These are phyloP conservation scores for Paedocypris micromegethes DNA, from an alignment of 2,797 vertebrate species.

Conservation along the genomic window DNA sequence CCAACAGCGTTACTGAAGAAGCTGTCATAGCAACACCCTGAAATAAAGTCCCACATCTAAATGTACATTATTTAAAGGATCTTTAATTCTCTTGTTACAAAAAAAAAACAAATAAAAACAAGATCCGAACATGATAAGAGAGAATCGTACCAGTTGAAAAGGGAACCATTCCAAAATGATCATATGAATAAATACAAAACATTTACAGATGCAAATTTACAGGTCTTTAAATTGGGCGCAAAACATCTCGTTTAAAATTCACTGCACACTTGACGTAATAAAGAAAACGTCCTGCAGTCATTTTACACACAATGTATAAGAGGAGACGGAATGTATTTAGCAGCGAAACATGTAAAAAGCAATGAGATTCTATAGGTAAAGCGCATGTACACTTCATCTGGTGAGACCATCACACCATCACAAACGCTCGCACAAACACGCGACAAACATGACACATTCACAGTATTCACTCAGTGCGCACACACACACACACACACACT, in stretches of 20 bases:
- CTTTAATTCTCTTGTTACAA: conserved; percentile 1
- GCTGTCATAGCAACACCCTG: conserved; percentile 28
- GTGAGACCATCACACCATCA: conserved; percentile 14
- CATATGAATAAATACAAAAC: conserved; percentile 67
- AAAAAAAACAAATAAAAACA: conserved; percentile 16
- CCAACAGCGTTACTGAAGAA: conserved; percentile 50
- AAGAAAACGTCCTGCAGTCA: conserved; percentile 13
- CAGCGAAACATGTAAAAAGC: conserved; percentile 42
- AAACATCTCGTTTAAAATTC: conserved; percentile 12
- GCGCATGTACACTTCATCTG: conserved; percentile 21
- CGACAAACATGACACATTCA: conserved; percentile 35
- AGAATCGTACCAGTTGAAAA: conserved; percentile 24
- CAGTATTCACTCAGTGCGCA: conserved; percentile 14
- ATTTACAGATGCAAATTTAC: conserved; percentile 48
- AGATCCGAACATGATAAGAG: too few relatives aligned
- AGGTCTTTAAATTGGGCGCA: conserved; percentile 34
- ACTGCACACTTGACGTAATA: not conserved
- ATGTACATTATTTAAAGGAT: conserved; percentile 4
- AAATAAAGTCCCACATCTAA: conserved; percentile 9
- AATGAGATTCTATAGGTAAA: conserved; percentile 37
- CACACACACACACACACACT: conserved; percentile 15
- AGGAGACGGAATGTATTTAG: conserved; percentile 35
- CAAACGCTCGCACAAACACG: conserved; percentile 43
- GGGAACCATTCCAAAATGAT: conserved; percentile 32
- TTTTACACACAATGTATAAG: conserved; percentile 27